Percentiles rank a stretch among this genome's conserved stretches.
Evolutionary conservation across 1,140 invertebrate genomes (phyloP).

Genomic region (Macrobrachium nipponense): DNA sequence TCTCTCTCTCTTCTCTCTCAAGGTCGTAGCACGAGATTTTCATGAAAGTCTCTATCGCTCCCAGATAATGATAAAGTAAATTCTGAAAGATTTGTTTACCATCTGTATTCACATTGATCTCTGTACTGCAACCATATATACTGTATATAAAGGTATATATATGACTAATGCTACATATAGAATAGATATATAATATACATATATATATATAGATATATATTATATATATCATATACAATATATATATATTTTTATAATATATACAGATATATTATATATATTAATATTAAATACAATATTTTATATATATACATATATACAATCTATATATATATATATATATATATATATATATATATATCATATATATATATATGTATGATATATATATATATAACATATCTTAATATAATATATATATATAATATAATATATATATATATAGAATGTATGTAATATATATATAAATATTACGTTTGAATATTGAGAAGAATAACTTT

Average conservation of each 20-base stretch:
- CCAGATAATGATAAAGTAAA: neutral
- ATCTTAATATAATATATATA: too few species aligned
- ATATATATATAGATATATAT: neutral
- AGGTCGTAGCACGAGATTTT: neutral
- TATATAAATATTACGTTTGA: neutral
- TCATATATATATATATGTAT: neutral
- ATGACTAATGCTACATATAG: too few species aligned
- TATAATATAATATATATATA: slow-evolving; percentile 41
- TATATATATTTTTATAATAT: slow-evolving; percentile 24
- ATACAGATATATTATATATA: neutral
- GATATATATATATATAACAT: slow-evolving; percentile 41
- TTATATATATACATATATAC: slow-evolving; percentile 30
- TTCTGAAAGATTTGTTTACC: neutral
- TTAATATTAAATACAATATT: too few species aligned
- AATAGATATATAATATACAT: neutral
- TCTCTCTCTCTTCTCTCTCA: too few species aligned
- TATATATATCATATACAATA: slow-evolving; percentile 2
- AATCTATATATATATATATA: slow-evolving; percentile 33
- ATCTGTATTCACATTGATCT: neutral
- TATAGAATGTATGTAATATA: slow-evolving; percentile 35
- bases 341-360: too few species aligned
- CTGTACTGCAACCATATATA: neutral
- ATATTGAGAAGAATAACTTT: neutral
- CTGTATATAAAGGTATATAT: too few species aligned
- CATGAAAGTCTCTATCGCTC: neutral